Base-by-base conservation (phyloP, 2,113 vertebrate genomes). In the Microcebus griseorufus region DNA sequence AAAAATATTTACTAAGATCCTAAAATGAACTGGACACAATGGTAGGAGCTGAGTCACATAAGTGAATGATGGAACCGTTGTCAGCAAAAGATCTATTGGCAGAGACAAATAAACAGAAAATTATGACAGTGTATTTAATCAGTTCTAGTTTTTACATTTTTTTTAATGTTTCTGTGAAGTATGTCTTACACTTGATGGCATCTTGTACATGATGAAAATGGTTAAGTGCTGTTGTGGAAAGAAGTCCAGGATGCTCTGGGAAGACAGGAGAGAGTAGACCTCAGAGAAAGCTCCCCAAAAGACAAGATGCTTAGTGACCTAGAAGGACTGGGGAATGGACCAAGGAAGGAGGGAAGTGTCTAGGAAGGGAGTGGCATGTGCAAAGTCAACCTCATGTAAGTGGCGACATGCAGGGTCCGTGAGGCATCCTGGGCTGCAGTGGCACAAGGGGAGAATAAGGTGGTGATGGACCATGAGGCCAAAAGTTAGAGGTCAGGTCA, bases 141-240 rank as follows among this genome's bases (percentile, higher is more conserved):
- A 79, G 4, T 90, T 88, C 67, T 27, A 53, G 12, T 53, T 87
- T 42, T n/a, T 17, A 83, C 1, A 58, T 8, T n/a, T 39, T 39
- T 94, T 81, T 80, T 92, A 22, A 69, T 2, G 67, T 86, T 96
- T 93, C 13, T 70, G 14, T 80, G 48, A 72, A 85, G 86, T 84
- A 7, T 73, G 11, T 55, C 34, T 72, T 70, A 67, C 2, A 51
- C 27, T 80, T 78, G 13, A 32, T 80, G 25, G 29, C 16, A 58
- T 13, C 14, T 69, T 73, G 10, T 64, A 58, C 11, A 27, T 16
- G 51, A 75, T 32, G 2, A 45, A 94, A 72, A 58, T 32, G 17
- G 7, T 58, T 23, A 82, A 32, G 8, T 79, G 34, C 17, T 79
- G 8, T 70, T 93, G 93, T 79, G 18, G n/a, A 75, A 88, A 45